Evolutionary conservation across 2,888 invertebrate genomes (phyloP), one percentile per base, ranked within the genome.

Genomic region (Ophion costatus): DNA sequence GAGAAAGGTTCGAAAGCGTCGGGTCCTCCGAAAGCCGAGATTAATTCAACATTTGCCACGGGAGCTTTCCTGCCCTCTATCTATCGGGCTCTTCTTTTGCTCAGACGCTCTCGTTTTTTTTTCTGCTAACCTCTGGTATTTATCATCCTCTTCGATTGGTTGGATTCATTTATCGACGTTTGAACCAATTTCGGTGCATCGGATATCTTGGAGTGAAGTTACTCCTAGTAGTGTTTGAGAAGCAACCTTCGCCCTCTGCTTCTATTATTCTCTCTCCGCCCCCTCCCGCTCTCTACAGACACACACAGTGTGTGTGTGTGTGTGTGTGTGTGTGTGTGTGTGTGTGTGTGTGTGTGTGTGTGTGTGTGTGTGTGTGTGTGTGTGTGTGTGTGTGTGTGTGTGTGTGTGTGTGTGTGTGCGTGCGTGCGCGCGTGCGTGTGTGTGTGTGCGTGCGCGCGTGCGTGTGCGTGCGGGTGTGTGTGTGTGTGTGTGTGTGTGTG

Each of bases 1-100:
- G 33, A n/a, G 33, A 64, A 64, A 2, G 42, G 29, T 38, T 75
- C n/a, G 63, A n/a, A 74, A 57, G n/a, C n/a, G 24, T 45, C 9
- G 29, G 11, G 20, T 10, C n/a, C 11, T n/a, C 7, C 51, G 45
- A 45, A 61, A 61, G 61, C 69, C 61, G 17, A 69, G 80, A 80
- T 80, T 80, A 80, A 80, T 80, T 69, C 61, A 75, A 20, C n/a
- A 38, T 67, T 45, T 66, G 57, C 17, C 80, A 61, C 45, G 69
- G 61, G 51, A 80, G 61, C 80, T 74, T 75, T 74, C 51, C 57
- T 51, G 51, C 57, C 20, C 20, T 63, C 24, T 29, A 29, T 59
- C 33, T 45, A 33, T 38, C 38, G 11, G 14, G 45, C 45, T 45
- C 11, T 29, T 63, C 42, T 42, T 20, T 20, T 38, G 10, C 11